Conservation (phyloP, 2,888 invertebrate species). For the Netelia virgata region DNA sequence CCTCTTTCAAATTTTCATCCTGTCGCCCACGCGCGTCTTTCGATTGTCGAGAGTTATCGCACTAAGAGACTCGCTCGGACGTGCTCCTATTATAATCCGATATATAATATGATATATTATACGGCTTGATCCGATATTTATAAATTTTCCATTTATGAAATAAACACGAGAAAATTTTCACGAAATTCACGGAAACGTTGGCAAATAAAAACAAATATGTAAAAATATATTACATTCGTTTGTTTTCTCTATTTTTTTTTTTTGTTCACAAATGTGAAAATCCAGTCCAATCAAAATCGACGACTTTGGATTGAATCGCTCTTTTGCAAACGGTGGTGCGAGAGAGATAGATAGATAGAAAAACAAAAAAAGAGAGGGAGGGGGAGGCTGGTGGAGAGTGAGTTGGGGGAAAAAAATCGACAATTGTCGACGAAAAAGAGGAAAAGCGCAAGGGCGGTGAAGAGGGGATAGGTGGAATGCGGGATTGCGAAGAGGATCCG, state of each 20-base stretch:
- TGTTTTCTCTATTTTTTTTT: too few species aligned
- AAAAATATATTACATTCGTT: too few species aligned
- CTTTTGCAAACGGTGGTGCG: not conserved
- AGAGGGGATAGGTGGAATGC: constrained; percentile 19
- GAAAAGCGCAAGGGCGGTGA: not conserved
- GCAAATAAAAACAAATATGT: too few species aligned
- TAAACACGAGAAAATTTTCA: too few species aligned
- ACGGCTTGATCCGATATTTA: not conserved
- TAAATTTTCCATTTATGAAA: too few species aligned
- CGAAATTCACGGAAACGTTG: too few species aligned
- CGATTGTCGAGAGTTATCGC: not conserved
- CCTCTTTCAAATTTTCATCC: not conserved
- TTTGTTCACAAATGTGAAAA: too few species aligned
- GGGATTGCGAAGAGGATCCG: constrained; percentile 53
- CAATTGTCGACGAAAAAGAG: constrained; percentile 5
- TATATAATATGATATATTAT: not conserved
- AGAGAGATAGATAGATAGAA: not conserved
- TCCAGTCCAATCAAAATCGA: too few species aligned
- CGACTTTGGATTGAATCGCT: not conserved
- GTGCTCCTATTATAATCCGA: not conserved
- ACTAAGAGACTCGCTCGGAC: not conserved
- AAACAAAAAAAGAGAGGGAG: not conserved
- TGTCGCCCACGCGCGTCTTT: too few species aligned
- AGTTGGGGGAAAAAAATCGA: constrained; percentile 15
- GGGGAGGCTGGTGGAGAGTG: not conserved